Evolutionary conservation across 2,797 vertebrate genomes (phyloP).

Genomic region (Lacerta viridis): DNA sequence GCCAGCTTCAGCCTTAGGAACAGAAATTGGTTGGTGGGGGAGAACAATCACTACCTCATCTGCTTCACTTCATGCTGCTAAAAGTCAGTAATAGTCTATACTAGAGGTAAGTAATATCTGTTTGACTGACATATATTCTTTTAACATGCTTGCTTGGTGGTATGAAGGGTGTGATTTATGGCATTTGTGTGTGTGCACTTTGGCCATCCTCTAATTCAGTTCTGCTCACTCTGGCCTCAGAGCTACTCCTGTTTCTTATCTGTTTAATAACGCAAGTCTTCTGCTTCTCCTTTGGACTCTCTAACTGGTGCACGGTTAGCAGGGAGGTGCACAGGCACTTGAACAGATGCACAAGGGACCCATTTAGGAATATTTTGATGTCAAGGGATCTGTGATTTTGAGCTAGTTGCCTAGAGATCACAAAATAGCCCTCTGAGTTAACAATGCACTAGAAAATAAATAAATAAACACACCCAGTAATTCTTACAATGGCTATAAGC

Average conservation of each 20-base stretch:
- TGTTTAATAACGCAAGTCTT: too few relatives aligned
- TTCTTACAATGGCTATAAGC: neutral
- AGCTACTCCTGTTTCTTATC: too few relatives aligned
- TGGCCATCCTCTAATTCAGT: too few relatives aligned
- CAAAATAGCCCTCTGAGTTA: neutral
- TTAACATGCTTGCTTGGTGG: neutral
- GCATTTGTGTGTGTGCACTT: too few relatives aligned
- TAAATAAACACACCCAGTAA: neutral
- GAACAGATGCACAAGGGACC: too few relatives aligned
- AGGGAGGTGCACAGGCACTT: too few relatives aligned
- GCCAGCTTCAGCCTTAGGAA: neutral
- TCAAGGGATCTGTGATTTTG: neutral
- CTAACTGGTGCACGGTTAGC: too few relatives aligned
- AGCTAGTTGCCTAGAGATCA: neutral
- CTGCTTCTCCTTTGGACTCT: too few relatives aligned
- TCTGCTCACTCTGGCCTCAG: too few relatives aligned
- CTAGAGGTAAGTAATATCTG: neutral
- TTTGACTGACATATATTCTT: neutral
- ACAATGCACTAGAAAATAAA: neutral
- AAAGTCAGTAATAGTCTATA: neutral
- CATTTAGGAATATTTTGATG: too few relatives aligned
- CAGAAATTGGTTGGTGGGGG: neutral
- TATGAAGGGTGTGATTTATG: too few relatives aligned
- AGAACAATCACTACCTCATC: neutral
- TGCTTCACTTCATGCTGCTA: neutral